Conservation (phyloP, 1,140 invertebrate genomes). For the Oncopeltus fasciatus region DNA sequence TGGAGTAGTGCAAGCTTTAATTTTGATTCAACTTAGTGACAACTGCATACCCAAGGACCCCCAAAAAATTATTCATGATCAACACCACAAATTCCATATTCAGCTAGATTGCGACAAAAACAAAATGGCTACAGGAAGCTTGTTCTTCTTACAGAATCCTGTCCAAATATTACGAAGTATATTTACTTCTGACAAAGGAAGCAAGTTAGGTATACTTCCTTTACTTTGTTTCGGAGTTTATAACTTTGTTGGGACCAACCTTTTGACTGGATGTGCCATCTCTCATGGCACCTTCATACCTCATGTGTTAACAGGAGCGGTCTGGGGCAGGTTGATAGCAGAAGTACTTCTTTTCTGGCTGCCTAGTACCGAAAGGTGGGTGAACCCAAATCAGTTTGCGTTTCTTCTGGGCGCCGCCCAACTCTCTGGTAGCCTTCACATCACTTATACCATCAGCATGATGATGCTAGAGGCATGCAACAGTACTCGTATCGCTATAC, state of each 20-base stretch:
- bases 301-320: not conserved
- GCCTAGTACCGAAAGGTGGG: not conserved
- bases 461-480: constrained; percentile 7
- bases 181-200: not conserved
- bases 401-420: constrained; percentile 6
- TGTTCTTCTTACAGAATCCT: not conserved
- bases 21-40: not conserved
- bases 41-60: not conserved
- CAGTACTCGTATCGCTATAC: not conserved
- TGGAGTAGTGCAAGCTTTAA: not conserved
- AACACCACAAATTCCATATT: no score
- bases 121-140: not conserved
- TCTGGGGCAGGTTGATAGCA: constrained; percentile 3
- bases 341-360: not conserved
- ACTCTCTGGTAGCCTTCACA: not conserved
- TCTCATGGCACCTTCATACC: not conserved
- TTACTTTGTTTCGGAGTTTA: not conserved
- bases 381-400: constrained; percentile 2
- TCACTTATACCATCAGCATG: constrained; percentile 3
- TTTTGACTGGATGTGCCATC: not conserved
- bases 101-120: not conserved
- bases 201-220: not conserved
- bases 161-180: not conserved
- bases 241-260: not conserved
- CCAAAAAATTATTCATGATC: no score